phyloP scores from a whole-genome alignment of 2,888 invertebrate genomes.

The Hirudinaria manillensis region DNA sequence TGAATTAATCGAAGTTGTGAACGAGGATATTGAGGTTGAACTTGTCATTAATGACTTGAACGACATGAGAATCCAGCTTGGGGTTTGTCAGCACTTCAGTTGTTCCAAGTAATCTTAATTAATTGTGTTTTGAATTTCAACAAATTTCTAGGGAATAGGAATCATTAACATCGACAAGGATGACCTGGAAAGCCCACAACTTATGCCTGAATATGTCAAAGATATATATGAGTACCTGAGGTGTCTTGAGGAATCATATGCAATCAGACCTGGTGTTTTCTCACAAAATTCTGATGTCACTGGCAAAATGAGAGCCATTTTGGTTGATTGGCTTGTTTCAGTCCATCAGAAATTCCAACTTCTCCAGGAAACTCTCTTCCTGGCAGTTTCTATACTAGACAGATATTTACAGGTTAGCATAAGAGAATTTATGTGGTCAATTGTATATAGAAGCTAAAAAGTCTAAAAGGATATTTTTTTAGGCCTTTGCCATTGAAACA shows the following conservation, averaged over 20 bases:
- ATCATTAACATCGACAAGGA: constrained; percentile 62
- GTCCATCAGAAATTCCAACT: constrained; percentile 80
- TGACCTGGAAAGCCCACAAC: constrained; percentile 69
- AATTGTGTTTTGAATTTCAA: too few species aligned
- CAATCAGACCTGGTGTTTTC: constrained; percentile 65
- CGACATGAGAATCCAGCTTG: neutral
- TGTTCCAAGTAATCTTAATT: neutral
- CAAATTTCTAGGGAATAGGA: neutral
- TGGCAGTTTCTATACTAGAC: constrained; percentile 81
- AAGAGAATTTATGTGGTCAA: neutral
- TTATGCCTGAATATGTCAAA: constrained; percentile 76
- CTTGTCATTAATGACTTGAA: too few species aligned
- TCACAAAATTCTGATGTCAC: constrained; percentile 64
- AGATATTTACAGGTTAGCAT: constrained; percentile 73
- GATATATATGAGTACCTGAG: constrained; percentile 82
- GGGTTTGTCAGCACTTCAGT: neutral
- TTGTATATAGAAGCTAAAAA: too few species aligned
- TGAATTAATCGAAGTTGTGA: too few species aligned
- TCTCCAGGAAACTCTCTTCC: constrained; percentile 78
- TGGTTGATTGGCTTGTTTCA: constrained; percentile 89
- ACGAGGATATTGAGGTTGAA: too few species aligned
- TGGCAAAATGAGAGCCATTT: constrained; percentile 76
- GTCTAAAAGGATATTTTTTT: too few species aligned
- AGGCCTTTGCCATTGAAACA: neutral
- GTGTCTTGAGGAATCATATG: constrained; percentile 67